Base-by-base conservation (phyloP, 2,888 invertebrate species). In the Conistra vaccinii region DNA sequence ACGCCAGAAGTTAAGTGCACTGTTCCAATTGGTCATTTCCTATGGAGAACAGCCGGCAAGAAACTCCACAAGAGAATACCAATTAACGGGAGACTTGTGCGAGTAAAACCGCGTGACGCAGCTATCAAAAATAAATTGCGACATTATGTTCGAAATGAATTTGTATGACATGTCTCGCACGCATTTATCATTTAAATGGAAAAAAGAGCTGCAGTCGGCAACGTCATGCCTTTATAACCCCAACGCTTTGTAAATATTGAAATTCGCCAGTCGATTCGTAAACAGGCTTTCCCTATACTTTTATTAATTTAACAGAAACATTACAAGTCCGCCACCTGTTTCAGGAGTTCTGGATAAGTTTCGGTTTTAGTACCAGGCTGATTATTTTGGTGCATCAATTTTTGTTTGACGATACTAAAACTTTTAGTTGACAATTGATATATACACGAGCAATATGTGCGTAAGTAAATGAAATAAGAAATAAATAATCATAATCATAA, bases 191-290 rank as follows among this genome's bases (percentile, higher is more conserved):
- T 66, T 72, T 57, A 57, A 35, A 61, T 48, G 10, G 26, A 76
- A 73, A 80, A 78, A 55, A 48, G 48, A 60, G 48, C 35, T 62
- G 65, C 42, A 73, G 17, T 55, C 45, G n/a, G 6, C 35, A 45
- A 45, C 23, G 53, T 17, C 26, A 65, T 26, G 23, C 39, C 58
- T 63, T 68, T 68, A 58, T 23, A 63, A 57, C 32, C 20, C 60
- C 66, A 29, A 39, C n/a, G 63, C 5, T 67, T 63, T 58, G 53
- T 68, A 63, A 58, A 80, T 63, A 58, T 60, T 62, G 17, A 51
- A 67, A 68, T 48, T 39, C 26, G 12, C 20, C 2, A 29, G 35
- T 63, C 35, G 17, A 58, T 53, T 53, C 17, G 29, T 51, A 35
- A 48, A 12, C 4, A 26, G 14, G 12, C 12, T 26, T 67, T 57